A percentile compares a stretch with the other conserved stretches of the same genome.
phyloP scores from a whole-genome alignment of 2,797 vertebrate species.

The Aselliscus stoliczkanus region DNA sequence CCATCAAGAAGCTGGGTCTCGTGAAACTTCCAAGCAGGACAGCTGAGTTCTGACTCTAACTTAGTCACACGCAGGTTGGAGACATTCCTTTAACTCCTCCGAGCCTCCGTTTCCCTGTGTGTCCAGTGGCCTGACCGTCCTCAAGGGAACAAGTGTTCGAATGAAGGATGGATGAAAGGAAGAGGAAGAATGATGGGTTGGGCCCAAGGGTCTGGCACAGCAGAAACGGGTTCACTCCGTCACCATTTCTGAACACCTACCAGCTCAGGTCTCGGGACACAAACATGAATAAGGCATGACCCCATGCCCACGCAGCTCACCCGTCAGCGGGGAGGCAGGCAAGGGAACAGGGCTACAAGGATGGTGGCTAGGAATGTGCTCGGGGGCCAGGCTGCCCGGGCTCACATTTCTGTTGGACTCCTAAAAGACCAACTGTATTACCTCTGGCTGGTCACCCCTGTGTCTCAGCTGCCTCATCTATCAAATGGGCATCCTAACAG shows the following conservation, averaged over 20 bases:
- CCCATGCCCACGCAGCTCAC: not conserved
- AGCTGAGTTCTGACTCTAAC: not conserved
- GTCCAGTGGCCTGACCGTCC: not conserved
- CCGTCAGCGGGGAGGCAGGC: not conserved
- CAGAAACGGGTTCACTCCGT: not conserved
- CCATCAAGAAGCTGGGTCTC: not conserved
- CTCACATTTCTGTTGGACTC: not conserved
- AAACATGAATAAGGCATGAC: not conserved
- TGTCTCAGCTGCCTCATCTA: not conserved
- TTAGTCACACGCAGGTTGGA: not conserved
- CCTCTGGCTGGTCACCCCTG: not conserved
- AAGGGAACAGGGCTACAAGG: not conserved
- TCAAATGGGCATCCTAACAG: no score
- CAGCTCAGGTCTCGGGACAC: not conserved
- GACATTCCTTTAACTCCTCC: not conserved
- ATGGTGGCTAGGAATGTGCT: accelerated
- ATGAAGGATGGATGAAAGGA: not conserved
- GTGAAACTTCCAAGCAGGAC: not conserved
- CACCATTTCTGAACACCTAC: not conserved
- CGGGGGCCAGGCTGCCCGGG: not conserved
- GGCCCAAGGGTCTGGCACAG: not conserved
- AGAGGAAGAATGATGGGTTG: no score
- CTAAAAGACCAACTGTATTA: not conserved
- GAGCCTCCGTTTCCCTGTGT: not conserved
- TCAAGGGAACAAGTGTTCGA: not conserved